These are phyloP conservation scores for Ramphastos sulfuratus DNA, from an alignment of 2,113 vertebrate species.

Conservation along the genomic window DNA sequence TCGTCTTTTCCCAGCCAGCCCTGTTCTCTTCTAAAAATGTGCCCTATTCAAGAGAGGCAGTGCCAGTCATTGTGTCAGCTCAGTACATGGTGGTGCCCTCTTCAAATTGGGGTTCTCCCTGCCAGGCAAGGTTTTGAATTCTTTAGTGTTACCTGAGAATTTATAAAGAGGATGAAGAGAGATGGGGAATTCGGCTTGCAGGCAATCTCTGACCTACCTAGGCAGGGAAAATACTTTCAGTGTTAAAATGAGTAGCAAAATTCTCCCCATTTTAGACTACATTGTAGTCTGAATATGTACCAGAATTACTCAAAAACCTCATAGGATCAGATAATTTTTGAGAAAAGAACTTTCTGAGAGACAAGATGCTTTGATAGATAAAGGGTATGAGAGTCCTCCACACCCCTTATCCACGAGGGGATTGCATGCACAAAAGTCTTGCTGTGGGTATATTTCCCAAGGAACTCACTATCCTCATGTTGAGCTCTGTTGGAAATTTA, in stretches of 20 bases:
- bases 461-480: background rate
- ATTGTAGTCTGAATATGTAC: background rate
- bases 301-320: background rate
- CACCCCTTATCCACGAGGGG: background rate
- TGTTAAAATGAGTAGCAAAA: background rate
- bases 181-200: background rate
- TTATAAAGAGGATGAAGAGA: background rate
- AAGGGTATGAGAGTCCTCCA: background rate
- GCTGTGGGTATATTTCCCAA: background rate
- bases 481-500: background rate
- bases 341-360: background rate
- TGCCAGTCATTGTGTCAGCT: background rate
- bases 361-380: background rate
- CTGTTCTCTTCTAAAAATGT: background rate
- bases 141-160: background rate
- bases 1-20: background rate
- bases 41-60: fast-evolving
- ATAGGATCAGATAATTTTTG: background rate
- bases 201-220: background rate
- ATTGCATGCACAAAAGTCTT: background rate
- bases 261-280: background rate
- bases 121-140: background rate
- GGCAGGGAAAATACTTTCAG: background rate
- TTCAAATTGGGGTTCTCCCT: background rate
- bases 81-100: fast-evolving